Base-by-base conservation (phyloP, 1,140 invertebrate genomes). In the Calliphora vicina region DNA sequence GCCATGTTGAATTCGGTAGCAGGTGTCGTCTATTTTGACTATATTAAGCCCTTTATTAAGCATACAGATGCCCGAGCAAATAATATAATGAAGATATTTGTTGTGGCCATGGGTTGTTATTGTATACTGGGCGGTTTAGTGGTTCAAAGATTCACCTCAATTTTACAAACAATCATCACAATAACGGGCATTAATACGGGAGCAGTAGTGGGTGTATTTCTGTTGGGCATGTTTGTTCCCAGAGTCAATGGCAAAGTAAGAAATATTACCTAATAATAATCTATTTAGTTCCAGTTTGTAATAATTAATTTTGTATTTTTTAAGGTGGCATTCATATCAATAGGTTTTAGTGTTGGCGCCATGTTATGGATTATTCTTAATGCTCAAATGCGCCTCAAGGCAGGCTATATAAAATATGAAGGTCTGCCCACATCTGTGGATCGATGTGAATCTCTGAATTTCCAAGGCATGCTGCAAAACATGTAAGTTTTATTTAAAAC, bases 321-420 rank as follows among this genome's bases (percentile, higher is more conserved):
- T 35, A 82, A 96, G 95, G 96, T 96, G 35, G 96, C 95, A 0
- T 91, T 94, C 82, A 89, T 91, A 25, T 96, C 96, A 15, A 93
- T 94, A 0, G 43, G 96, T 0, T 86, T 92, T 26, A 93, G 95
- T 83, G 88, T 97, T 4, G 86, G 91, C 3, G 90, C 95, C 17
- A 93, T 96, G 84, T 92, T 95, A n/a, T 96, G 94, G 94, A 93
- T 97, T 26, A 95, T 95, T 3, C 91, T 96, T 29, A 95, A 95
- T 4, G 93, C 94, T 0, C 95, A 96, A 87, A 91, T 94, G 13
- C 92, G 93, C 35, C 93, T 95, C 71, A 93, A 93, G 4, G 90
- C 88, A 1, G 93, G 93, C 0, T 86, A 83, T 91, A 94, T 87
- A 84, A 84, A 27, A 92, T 93, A 88, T 87, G 91, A 1, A 4